Conservation (phyloP, 1,140 invertebrate genomes). For the Meloidogyne hapla region DNA sequence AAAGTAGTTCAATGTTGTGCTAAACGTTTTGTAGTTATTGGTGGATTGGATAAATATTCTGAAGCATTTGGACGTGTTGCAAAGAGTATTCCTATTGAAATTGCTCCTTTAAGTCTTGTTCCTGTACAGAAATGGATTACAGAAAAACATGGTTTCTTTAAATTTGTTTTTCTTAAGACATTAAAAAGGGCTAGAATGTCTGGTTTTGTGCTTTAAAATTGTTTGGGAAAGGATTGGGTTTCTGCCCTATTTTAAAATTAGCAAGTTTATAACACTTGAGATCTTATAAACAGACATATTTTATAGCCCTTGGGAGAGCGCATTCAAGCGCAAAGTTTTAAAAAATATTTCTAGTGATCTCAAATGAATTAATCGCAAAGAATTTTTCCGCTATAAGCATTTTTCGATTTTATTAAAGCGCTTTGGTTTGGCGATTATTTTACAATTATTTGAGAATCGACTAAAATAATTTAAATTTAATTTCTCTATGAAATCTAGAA, state of each 20-base stretch:
- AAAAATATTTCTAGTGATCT: too few relatives aligned
- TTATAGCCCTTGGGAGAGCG: background rate
- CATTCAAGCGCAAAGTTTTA: too few relatives aligned
- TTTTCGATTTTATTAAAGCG: conserved; percentile 4
- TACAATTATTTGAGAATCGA: conserved; percentile 16
- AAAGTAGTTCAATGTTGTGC: conserved; percentile 34
- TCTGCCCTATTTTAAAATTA: too few relatives aligned
- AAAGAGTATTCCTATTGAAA: conserved; percentile 39
- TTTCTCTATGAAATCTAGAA: background rate
- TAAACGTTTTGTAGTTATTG: conserved; percentile 35
- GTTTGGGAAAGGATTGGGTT: too few relatives aligned
- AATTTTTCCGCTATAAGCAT: too few relatives aligned
- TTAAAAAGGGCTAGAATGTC: background rate
- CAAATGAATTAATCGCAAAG: too few relatives aligned
- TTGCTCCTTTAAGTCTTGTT: conserved; percentile 24
- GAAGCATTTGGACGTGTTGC: conserved; percentile 26
- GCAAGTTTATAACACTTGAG: too few relatives aligned
- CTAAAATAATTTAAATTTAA: conserved; percentile 18
- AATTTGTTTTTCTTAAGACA: background rate
- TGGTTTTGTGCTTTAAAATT: too few relatives aligned
- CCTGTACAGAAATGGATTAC: conserved; percentile 37
- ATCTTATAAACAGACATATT: background rate
- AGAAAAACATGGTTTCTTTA: conserved; percentile 29
- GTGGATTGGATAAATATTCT: conserved; percentile 28
- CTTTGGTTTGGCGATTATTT: conserved; percentile 5